Conservation (phyloP, 2,797 vertebrate genomes). For the Graptemys geographica region DNA sequence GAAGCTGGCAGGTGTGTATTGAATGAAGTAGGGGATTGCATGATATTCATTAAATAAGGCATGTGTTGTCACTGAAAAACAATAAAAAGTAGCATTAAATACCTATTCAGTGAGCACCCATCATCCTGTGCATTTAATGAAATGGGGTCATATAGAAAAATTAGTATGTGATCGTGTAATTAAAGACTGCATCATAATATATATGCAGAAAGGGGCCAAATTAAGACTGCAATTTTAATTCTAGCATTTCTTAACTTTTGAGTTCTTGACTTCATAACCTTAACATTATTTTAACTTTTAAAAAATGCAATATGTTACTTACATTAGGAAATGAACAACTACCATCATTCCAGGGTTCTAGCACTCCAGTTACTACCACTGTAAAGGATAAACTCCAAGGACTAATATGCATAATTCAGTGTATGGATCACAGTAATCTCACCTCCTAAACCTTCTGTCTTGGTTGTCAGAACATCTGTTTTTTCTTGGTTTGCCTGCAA, state of each 20-base stretch:
- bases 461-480: conserved; percentile 69
- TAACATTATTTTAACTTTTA: background rate
- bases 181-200: background rate
- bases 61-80: background rate
- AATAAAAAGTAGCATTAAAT: background rate
- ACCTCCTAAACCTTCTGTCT: conserved; percentile 55
- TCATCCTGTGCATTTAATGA: background rate
- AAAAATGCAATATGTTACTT: background rate
- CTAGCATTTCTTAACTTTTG: background rate
- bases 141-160: background rate
- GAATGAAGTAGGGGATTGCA: background rate
- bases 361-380: conserved; percentile 27
- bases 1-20: background rate
- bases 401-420: conserved; percentile 63
- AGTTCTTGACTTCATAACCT: background rate
- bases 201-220: background rate
- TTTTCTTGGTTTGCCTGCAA: conserved; percentile 63
- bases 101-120: background rate
- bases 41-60: background rate
- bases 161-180: background rate
- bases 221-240: background rate
- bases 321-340: conserved; percentile 18
- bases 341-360: conserved; percentile 7
- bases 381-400: conserved; percentile 42
- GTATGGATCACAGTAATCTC: conserved; percentile 54